Evolutionary conservation across 2,888 invertebrate genomes (phyloP).

Genomic region (Bombylius discolor): DNA sequence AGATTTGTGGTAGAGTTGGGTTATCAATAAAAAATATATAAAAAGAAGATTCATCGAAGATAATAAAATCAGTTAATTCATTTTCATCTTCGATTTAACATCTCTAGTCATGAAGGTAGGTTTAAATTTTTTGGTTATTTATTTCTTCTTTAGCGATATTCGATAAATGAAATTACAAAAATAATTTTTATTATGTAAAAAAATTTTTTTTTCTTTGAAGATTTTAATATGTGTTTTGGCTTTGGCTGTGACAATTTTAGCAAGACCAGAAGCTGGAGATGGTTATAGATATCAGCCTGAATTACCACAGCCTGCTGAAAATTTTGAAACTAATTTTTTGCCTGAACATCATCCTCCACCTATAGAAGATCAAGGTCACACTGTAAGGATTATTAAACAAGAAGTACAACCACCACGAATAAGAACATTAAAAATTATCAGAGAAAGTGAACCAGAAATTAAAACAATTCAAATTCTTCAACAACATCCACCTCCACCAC

Average conservation of each 20-base stretch:
- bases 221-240: neutral
- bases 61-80: slow-evolving; percentile 4
- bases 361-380: neutral
- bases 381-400: neutral
- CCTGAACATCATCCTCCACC: neutral
- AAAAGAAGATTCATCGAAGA: slow-evolving; percentile 1
- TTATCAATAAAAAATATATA: neutral
- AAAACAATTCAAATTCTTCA: slow-evolving; percentile 1
- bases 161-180: too few relatives aligned
- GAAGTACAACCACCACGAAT: neutral
- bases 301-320: neutral
- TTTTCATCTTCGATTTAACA: neutral
- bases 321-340: neutral
- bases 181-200: too few relatives aligned
- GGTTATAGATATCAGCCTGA: neutral
- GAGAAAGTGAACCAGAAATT: slow-evolving; percentile 2
- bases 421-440: neutral
- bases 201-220: neutral
- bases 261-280: neutral
- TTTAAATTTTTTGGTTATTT: neutral
- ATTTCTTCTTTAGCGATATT: too few relatives aligned
- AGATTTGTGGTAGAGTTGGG: too few relatives aligned
- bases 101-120: slow-evolving; percentile 7
- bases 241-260: neutral
- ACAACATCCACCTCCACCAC: slow-evolving; percentile 3